These are phyloP conservation scores for Hippocampus abdominalis DNA, from an alignment of 2,113 vertebrate species.

Conservation along the genomic window DNA sequence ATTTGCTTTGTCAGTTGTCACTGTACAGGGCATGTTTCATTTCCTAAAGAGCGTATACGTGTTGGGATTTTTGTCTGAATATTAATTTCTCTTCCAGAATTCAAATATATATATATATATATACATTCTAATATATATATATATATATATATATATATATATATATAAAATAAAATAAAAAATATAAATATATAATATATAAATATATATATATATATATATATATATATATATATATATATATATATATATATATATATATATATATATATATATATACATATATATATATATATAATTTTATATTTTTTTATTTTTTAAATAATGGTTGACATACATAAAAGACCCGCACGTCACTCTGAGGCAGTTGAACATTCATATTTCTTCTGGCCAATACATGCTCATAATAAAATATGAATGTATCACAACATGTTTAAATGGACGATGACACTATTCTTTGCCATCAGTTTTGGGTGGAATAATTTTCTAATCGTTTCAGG, in stretches of 20 bases:
- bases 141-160: no score
- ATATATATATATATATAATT: no score
- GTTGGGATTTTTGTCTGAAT: conserved; percentile 33
- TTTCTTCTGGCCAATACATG: background rate
- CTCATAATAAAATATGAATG: background rate
- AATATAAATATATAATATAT: background rate
- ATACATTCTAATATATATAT: no score
- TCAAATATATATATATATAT: background rate
- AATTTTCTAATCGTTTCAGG: background rate
- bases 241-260: no score
- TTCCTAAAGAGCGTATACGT: conserved; percentile 30
- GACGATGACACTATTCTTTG: background rate
- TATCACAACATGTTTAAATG: background rate
- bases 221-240: background rate
- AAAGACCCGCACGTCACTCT: background rate
- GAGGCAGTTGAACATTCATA: background rate
- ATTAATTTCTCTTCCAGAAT: background rate
- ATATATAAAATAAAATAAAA: no score
- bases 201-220: background rate
- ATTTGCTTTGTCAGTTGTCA: conserved; percentile 66
- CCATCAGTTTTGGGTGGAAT: background rate
- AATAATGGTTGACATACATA: no score
- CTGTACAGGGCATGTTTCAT: conserved; percentile 60
- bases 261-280: background rate
- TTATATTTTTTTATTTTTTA: no score